Conservation (phyloP, 2,888 invertebrate genomes). For the Alsophila aescularia region DNA sequence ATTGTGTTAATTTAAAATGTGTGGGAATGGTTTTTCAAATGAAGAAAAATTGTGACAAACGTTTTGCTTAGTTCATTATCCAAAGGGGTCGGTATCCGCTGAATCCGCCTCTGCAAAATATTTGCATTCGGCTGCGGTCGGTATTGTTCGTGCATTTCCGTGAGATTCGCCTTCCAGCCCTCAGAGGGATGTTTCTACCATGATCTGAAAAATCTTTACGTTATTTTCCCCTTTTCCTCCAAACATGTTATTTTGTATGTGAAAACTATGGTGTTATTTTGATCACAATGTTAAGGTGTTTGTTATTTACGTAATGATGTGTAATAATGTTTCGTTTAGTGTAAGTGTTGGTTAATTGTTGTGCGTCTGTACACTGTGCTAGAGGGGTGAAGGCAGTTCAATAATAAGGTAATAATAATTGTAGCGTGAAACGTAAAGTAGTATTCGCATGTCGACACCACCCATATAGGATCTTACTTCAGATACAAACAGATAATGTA, state of each 20-base stretch:
- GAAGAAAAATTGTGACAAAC: neutral
- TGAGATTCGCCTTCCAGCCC: constrained; percentile 71
- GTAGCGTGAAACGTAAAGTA: neutral
- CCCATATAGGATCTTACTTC: neutral
- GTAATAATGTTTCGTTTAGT: constrained; percentile 58
- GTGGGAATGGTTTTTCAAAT: neutral
- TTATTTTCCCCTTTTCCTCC: constrained; percentile 56
- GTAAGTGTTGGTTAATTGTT: constrained; percentile 67
- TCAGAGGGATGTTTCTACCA: constrained; percentile 69
- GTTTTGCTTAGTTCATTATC: constrained; percentile 1
- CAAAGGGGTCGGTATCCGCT: constrained; percentile 25
- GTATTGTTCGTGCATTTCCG: constrained; percentile 73
- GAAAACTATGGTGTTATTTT: constrained; percentile 55
- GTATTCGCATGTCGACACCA: neutral
- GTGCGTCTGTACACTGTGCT: constrained; percentile 54
- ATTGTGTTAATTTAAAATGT: neutral
- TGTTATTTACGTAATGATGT: constrained; percentile 46
- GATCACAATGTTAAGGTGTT: constrained; percentile 33
- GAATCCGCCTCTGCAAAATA: constrained; percentile 62
- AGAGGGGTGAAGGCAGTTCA: constrained; percentile 50
- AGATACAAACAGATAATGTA: too few relatives aligned
- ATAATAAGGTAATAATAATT: constrained; percentile 61
- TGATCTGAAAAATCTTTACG: constrained; percentile 74
- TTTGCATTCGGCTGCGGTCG: constrained; percentile 77
- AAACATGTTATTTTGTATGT: constrained; percentile 56